A percentile compares a stretch with the other conserved stretches of the same genome.
These are phyloP conservation scores for Drosophila pseudotakahashii DNA, from an alignment of 2,888 invertebrate species.

Conservation along the genomic window DNA sequence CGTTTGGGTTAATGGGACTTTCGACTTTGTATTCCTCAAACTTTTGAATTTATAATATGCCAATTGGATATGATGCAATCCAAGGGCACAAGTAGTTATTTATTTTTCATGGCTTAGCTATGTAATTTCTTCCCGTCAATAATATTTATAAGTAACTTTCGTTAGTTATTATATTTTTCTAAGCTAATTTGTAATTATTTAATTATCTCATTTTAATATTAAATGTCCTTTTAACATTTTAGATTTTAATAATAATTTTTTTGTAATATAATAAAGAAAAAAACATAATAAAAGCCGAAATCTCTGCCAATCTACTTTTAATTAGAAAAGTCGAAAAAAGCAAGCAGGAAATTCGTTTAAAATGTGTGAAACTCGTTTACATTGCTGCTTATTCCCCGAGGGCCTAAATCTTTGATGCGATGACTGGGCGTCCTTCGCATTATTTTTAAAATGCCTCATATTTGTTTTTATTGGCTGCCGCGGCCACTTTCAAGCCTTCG, in stretches of 20 bases:
- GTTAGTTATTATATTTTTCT: background rate
- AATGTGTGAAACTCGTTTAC: constrained; percentile 7
- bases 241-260: too few relatives aligned
- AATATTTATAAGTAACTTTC: too few relatives aligned
- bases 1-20: background rate
- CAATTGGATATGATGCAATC: too few relatives aligned
- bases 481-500: constrained; percentile 32
- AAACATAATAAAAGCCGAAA: background rate
- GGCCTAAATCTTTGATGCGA: constrained; percentile 38
- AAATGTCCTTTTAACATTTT: background rate
- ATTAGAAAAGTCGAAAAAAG: constrained; percentile 1
- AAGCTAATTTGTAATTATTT: background rate
- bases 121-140: too few relatives aligned
- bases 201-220: background rate
- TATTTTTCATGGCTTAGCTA: too few relatives aligned
- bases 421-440: constrained; percentile 53
- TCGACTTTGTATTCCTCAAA: background rate
- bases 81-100: too few relatives aligned
- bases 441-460: constrained; percentile 77
- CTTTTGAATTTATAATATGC: background rate
- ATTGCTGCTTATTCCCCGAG: constrained; percentile 1
- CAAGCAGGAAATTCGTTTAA: constrained; percentile 6
- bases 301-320: background rate
- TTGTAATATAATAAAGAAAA: too few relatives aligned
- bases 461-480: constrained; percentile 72